Conservation (phyloP, 2,797 vertebrate genomes). For the Antrozous pallidus region DNA sequence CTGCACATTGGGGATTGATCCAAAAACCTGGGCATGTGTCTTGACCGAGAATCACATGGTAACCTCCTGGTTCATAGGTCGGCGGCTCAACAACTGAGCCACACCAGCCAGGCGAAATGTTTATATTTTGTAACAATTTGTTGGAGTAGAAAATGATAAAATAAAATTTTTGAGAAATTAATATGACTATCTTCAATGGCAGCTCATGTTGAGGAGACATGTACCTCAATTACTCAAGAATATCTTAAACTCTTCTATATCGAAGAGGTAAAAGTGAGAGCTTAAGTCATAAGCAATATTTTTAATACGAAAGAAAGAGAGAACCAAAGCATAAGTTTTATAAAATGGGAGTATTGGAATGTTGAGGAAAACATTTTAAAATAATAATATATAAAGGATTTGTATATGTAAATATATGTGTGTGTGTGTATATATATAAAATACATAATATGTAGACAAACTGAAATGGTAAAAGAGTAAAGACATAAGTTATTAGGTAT, state of each 20-base stretch:
- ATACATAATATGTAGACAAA: neutral
- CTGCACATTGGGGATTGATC: too few species aligned
- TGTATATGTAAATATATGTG: neutral
- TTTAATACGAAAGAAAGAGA: neutral
- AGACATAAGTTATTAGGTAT: neutral
- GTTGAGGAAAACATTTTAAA: neutral
- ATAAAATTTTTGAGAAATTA: neutral
- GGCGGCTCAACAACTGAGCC: too few species aligned
- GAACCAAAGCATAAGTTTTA: neutral
- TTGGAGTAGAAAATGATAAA: neutral
- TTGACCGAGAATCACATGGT: too few species aligned
- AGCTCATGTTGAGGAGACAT: neutral
- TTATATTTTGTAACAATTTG: neutral
- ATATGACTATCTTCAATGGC: neutral
- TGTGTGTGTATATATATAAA: neutral
- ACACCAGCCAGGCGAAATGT: neutral
- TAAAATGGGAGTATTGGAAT: neutral
- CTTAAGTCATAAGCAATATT: constrained; percentile 7
- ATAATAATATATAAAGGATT: neutral
- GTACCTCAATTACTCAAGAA: constrained; percentile 3
- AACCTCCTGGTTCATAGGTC: too few species aligned
- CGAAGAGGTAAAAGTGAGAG: neutral
- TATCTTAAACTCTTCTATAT: neutral
- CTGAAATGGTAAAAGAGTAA: neutral
- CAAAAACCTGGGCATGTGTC: too few species aligned